Evolutionary conservation across 2,113 vertebrate genomes (phyloP).

Genomic region (Nothocercus julius): DNA sequence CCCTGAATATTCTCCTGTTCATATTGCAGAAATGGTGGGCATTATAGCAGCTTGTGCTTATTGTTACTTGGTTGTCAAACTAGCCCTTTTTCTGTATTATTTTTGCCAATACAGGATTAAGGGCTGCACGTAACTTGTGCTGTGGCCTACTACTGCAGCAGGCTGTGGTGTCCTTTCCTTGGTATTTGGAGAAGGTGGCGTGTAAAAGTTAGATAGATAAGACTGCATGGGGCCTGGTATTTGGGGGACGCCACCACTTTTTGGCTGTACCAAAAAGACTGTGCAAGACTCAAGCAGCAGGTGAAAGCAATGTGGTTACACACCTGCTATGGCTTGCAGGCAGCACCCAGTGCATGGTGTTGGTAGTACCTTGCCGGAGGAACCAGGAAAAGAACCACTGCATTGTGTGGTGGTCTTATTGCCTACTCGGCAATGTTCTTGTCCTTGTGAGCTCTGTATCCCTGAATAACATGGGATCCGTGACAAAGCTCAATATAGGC

Average conservation of each 20-base stretch:
- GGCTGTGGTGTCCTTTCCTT: not conserved
- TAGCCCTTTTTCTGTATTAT: not conserved
- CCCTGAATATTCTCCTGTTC: not conserved
- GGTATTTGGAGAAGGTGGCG: not conserved
- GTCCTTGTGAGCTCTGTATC: not conserved
- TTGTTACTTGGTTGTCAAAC: not conserved
- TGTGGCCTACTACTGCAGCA: not conserved
- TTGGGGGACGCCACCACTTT: not conserved
- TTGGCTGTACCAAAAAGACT: not conserved
- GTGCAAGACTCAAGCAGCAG: not conserved
- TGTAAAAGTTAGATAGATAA: not conserved
- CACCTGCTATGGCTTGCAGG: not conserved
- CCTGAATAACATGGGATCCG: not conserved
- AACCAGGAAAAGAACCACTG: not conserved
- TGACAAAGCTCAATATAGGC: not conserved
- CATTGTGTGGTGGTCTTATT: not conserved
- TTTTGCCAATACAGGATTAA: not conserved
- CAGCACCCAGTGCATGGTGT: not conserved
- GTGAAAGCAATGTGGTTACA: not conserved
- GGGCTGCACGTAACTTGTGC: fast-evolving
- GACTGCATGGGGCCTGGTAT: fast-evolving
- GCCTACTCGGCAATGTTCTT: not conserved
- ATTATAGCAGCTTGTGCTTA: not conserved
- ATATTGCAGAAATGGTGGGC: not conserved
- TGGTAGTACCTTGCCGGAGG: not conserved